Base-by-base conservation (phyloP, 1,140 invertebrate species). In the Pseudomyrmex cubaensis region DNA sequence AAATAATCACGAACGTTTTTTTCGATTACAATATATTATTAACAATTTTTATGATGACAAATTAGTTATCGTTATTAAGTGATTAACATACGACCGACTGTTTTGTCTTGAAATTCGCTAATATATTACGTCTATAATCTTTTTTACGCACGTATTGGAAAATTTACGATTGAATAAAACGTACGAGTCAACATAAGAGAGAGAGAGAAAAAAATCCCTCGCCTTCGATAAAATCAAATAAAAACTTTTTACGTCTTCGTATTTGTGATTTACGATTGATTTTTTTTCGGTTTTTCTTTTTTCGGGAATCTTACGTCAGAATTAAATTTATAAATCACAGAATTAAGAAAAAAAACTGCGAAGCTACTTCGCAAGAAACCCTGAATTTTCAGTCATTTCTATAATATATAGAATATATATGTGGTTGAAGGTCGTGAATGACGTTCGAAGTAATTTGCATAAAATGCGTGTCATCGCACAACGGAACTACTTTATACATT, bases 381-480 rank as follows among this genome's bases (percentile, higher is more conserved):
- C 5, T 35, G 35, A 7, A 7, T 35, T 35, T 35, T 35, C 2
- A 5, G 50, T 22, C 25, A 17, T 48, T 48, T 10, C 17, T 17
- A 35, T 62, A 22, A 20, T 35, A 46, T 12, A 56, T 35, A 44
- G 25, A 9, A 57, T 13, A 67, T 56, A 17, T 22, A 22, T 46
- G 7, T 20, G 44, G n/a, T 54, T 56, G 59, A 5, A 8, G 48
- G 8, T 44, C 2, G 48, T 44, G 54, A 54, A 9, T 52, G n/a
- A 52, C 25, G 10, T 54, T 54, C 46, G 10, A 48, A 57, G 10
- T 25, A 20, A 61, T 80, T 72, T 80, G 46, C 76, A 61, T 72
- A 80, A 80, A 72, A 72, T 61, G 44, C 59, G 20, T 72, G 54
- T 50, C 66, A 80, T 70, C 8, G 4, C 12, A 59, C 3, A 7